Conservation (phyloP, 53 echinoderm and acorn worm genomes). For the Hippasteria phrygiana region DNA sequence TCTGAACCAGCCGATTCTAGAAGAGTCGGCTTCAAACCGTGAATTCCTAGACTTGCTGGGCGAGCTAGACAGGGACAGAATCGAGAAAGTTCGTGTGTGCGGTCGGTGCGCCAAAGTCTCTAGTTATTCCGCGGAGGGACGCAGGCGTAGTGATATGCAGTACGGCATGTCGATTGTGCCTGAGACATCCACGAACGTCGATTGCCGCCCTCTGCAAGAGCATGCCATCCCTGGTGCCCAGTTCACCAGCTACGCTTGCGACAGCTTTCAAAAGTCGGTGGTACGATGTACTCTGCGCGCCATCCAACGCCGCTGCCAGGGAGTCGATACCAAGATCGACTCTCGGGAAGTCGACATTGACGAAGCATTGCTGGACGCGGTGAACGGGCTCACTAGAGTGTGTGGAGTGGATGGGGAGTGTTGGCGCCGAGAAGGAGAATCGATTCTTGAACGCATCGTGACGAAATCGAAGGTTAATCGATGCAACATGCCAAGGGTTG, state of each 20-base stretch:
- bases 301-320: conserved; percentile 19
- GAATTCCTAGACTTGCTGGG: conserved; percentile 22
- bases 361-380: not conserved
- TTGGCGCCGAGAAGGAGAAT: conserved; percentile 1
- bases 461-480: not conserved
- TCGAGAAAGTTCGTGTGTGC: conserved; percentile 17
- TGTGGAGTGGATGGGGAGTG: conserved; percentile 22
- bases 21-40: not conserved
- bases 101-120: conserved; percentile 33
- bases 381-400: not conserved
- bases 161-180: conserved; percentile 32
- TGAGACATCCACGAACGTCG: not conserved
- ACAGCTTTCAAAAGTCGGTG: conserved; percentile 42
- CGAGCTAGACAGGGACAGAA: not conserved
- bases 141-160: conserved; percentile 16
- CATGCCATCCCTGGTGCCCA: conserved; percentile 25
- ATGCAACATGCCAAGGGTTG: not conserved
- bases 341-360: not conserved
- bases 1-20: not conserved
- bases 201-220: conserved; percentile 20
- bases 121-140: conserved; percentile 1
- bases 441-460: not conserved
- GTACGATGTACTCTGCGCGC: conserved; percentile 1
- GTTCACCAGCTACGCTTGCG: not conserved
- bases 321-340: not conserved